A percentile compares a stretch with the other conserved stretches of the same genome.
phyloP scores from a whole-genome alignment of 2,113 vertebrate genomes.

The Cryptotis parvus region DNA sequence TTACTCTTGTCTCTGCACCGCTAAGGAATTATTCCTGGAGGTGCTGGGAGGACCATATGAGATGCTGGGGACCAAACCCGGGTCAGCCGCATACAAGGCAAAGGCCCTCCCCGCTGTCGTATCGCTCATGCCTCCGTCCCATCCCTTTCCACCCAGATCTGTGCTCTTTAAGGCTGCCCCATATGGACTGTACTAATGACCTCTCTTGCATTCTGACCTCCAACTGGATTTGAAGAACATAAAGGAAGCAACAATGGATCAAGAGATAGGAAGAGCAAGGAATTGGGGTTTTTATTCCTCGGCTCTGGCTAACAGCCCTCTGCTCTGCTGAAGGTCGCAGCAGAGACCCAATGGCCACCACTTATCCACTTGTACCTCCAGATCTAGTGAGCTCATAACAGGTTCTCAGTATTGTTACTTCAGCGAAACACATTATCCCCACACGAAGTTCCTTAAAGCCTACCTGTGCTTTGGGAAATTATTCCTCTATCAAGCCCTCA shows the following conservation, averaged over 20 bases:
- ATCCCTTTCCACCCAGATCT: background rate
- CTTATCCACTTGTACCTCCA: slow-evolving; percentile 14
- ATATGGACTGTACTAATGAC: background rate
- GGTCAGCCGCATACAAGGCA: no score
- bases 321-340: slow-evolving; percentile 5
- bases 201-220: slow-evolving; percentile 46
- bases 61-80: no score
- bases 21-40: no score
- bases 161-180: slow-evolving; percentile 34
- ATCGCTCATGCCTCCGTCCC: background rate
- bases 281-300: background rate
- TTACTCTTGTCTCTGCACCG: no score
- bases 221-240: slow-evolving; percentile 24
- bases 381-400: background rate
- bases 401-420: background rate
- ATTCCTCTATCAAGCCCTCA: slow-evolving; percentile 6
- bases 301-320: background rate
- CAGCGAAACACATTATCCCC: background rate
- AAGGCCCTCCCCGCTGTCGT: no score
- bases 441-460: slow-evolving; percentile 6
- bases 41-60: no score
- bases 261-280: background rate
- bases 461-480: slow-evolving; percentile 48
- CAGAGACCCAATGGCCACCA: background rate
- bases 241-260: background rate